Conservation (phyloP, 2,797 vertebrate genomes). For the Esox masquinongy region DNA sequence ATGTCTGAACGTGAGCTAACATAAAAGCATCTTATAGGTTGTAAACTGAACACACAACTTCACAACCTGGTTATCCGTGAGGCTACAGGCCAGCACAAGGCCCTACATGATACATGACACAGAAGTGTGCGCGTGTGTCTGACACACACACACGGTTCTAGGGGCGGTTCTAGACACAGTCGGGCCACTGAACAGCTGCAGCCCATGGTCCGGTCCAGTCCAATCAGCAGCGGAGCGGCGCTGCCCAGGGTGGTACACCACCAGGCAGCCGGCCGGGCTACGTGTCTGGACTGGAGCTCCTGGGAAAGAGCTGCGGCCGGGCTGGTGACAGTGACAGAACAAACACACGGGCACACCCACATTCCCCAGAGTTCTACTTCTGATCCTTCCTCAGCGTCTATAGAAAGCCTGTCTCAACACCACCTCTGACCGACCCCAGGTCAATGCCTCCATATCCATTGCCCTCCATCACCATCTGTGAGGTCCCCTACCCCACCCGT, state of each 20-base stretch:
- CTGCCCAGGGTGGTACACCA: neutral
- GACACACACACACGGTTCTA: too few species aligned
- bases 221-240: neutral
- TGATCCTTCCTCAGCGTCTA: neutral
- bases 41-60: too few species aligned
- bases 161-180: neutral
- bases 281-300: neutral
- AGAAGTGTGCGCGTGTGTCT: neutral
- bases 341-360: neutral
- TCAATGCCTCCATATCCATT: neutral
- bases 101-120: too few species aligned
- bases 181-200: neutral
- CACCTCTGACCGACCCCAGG: neutral
- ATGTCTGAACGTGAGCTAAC: too few species aligned
- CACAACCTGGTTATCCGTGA: too few species aligned
- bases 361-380: neutral
- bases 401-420: neutral
- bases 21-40: too few species aligned
- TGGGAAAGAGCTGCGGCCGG: neutral
- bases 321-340: neutral
- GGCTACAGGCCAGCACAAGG: too few species aligned
- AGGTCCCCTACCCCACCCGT: neutral
- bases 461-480: neutral
- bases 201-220: neutral
- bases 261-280: neutral